Conservation (phyloP, 2,113 vertebrate species). For the Pterocles gutturalis region DNA sequence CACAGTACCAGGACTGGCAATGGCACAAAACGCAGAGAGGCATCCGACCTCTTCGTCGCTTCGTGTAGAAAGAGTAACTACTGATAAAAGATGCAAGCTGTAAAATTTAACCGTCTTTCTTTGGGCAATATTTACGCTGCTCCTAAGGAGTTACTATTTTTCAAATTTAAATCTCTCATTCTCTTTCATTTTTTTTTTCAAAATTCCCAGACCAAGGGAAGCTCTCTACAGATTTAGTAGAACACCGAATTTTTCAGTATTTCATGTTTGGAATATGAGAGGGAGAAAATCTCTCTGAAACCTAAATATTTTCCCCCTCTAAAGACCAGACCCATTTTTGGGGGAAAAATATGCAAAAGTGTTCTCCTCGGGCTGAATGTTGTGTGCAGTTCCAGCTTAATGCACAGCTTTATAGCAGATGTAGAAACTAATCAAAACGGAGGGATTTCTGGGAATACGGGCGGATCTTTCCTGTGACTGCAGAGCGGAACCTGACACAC, state of each 20-base stretch:
- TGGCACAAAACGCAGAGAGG: neutral
- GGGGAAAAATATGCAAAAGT: constrained; percentile 57
- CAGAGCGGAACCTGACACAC: constrained; percentile 32
- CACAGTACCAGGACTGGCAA: neutral
- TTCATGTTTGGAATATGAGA: constrained; percentile 55
- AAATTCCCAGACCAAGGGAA: constrained; percentile 36
- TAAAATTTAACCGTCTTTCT: neutral
- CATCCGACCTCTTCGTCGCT: neutral
- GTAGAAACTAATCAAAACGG: constrained; percentile 6
- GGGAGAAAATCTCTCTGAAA: constrained; percentile 36
- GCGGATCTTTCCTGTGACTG: neutral
- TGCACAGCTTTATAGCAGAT: constrained; percentile 1
- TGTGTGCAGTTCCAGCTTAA: constrained; percentile 45
- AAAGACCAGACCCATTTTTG: constrained; percentile 57
- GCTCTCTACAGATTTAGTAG: constrained; percentile 45
- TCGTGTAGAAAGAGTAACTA: neutral
- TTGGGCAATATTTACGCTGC: constrained; percentile 6
- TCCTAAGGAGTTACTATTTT: constrained; percentile 32
- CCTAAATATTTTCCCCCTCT: constrained; percentile 54
- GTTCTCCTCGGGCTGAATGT: constrained; percentile 42
- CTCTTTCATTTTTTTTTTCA: constrained; percentile 57
- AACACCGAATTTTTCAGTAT: constrained; percentile 15
- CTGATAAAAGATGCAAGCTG: neutral
- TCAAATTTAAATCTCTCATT: constrained; percentile 50
- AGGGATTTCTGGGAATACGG: neutral